Evolutionary conservation across 2,888 invertebrate genomes (phyloP).

Genomic region (Andrena flavipes): DNA sequence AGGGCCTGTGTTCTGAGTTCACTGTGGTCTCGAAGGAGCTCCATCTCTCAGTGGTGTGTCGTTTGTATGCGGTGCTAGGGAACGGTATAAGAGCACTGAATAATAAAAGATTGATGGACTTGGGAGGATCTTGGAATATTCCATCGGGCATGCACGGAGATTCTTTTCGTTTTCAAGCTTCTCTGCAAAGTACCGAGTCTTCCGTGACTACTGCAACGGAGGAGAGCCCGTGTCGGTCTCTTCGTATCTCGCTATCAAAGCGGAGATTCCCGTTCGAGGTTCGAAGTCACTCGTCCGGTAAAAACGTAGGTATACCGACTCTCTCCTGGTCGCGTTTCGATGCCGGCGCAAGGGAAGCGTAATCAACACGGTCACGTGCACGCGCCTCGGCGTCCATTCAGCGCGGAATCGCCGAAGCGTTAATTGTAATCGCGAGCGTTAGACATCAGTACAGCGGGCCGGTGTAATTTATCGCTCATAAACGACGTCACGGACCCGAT

Average conservation of each 20-base stretch:
- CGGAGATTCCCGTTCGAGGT: not conserved
- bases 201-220: not conserved
- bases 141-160: too few relatives aligned
- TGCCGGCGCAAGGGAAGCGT: not conserved
- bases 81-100: too few relatives aligned
- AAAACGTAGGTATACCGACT: slow-evolving; percentile 12
- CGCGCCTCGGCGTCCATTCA: slow-evolving; percentile 28
- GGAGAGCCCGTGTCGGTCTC: not conserved
- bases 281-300: not conserved
- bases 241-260: not conserved
- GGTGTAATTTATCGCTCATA: slow-evolving; percentile 52
- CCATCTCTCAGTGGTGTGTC: too few relatives aligned
- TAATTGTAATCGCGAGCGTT: slow-evolving; percentile 52
- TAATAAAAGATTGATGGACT: too few relatives aligned
- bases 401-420: slow-evolving; percentile 48
- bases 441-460: slow-evolving; percentile 22
- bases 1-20: too few relatives aligned
- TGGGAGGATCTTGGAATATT: too few relatives aligned
- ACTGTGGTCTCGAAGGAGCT: too few relatives aligned
- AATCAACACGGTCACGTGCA: slow-evolving; percentile 38
- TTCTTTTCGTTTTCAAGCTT: too few relatives aligned
- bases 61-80: too few relatives aligned
- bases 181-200: not conserved
- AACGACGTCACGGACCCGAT: slow-evolving; percentile 38
- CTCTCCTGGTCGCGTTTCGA: not conserved